These are phyloP conservation scores for Diplazon laetatorius DNA, from an alignment of 2,888 invertebrate species.

Conservation along the genomic window DNA sequence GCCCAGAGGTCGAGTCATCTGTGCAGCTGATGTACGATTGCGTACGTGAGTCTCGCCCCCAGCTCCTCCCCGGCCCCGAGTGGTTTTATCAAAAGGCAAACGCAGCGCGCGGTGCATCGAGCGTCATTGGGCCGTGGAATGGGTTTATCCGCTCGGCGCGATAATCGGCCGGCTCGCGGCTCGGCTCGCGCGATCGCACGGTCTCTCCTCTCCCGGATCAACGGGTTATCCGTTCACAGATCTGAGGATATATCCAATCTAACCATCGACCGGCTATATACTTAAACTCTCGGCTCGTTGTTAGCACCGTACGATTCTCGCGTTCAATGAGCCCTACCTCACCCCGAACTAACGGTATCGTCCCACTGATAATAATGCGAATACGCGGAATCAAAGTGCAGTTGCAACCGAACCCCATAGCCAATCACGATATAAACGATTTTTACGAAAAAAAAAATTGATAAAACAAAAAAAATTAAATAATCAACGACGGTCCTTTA, in stretches of 20 bases:
- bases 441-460: too few relatives aligned
- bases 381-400: conserved; percentile 43
- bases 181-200: conserved; percentile 37
- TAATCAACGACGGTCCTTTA: too few relatives aligned
- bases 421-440: conserved; percentile 30
- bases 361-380: conserved; percentile 45
- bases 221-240: conserved; percentile 47
- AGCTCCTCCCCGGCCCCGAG: too few relatives aligned
- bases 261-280: conserved; percentile 33
- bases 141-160: conserved; percentile 49
- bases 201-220: conserved; percentile 47
- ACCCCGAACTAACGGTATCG: conserved; percentile 42
- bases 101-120: conserved; percentile 2
- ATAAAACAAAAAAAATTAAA: too few relatives aligned
- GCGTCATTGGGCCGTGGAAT: conserved; percentile 49
- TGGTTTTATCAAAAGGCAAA: too few relatives aligned
- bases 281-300: background rate
- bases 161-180: conserved; percentile 40
- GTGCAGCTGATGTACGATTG: conserved; percentile 4
- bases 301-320: conserved; percentile 23
- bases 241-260: conserved; percentile 51
- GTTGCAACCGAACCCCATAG: conserved; percentile 33
- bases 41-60: conserved; percentile 8
- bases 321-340: conserved; percentile 35
- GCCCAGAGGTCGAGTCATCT: conserved; percentile 28